Conservation (phyloP, 2,113 vertebrate genomes). For the Dascyllus trimaculatus region DNA sequence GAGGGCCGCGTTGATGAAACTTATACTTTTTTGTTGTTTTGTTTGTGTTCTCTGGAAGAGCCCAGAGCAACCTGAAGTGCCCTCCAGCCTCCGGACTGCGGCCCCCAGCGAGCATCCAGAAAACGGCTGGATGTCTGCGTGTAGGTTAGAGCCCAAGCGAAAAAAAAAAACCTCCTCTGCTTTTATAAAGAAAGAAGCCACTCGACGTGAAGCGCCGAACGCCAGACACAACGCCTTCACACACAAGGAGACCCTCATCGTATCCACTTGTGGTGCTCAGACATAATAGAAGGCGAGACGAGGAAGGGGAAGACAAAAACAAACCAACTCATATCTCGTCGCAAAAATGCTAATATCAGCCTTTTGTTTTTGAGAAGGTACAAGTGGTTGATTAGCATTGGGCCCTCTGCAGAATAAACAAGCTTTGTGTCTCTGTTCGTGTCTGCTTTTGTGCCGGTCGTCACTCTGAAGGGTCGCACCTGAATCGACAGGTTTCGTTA, state of each 20-base stretch:
- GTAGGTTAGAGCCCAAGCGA: slow-evolving; percentile 19
- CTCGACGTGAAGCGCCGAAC: slow-evolving; percentile 27
- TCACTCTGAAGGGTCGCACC: slow-evolving; percentile 44
- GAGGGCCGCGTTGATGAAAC: not conserved
- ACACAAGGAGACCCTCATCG: slow-evolving; percentile 35
- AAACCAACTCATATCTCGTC: slow-evolving; percentile 55
- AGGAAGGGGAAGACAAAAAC: slow-evolving; percentile 48
- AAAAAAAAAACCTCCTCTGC: slow-evolving; percentile 16
- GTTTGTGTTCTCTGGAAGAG: no score
- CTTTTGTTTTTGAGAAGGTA: slow-evolving; percentile 65
- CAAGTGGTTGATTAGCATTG: slow-evolving; percentile 72
- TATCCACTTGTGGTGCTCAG: slow-evolving; percentile 39
- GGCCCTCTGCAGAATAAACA: slow-evolving; percentile 67
- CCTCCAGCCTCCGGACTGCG: no score
- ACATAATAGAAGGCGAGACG: slow-evolving; percentile 47
- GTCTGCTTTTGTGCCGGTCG: slow-evolving; percentile 44
- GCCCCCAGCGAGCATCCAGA: not conserved
- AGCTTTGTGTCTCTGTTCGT: slow-evolving; percentile 58
- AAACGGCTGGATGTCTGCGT: slow-evolving; percentile 1
- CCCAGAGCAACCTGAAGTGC: no score
- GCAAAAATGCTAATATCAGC: slow-evolving; percentile 64
- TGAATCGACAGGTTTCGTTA: slow-evolving; percentile 72
- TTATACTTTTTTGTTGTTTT: no score
- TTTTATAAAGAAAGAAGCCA: slow-evolving; percentile 43
- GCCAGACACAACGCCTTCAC: slow-evolving; percentile 52